Percentiles rank a stretch among this genome's conserved stretches.
These are phyloP conservation scores for Bombylius major DNA, from an alignment of 2,888 invertebrate genomes.

Conservation along the genomic window DNA sequence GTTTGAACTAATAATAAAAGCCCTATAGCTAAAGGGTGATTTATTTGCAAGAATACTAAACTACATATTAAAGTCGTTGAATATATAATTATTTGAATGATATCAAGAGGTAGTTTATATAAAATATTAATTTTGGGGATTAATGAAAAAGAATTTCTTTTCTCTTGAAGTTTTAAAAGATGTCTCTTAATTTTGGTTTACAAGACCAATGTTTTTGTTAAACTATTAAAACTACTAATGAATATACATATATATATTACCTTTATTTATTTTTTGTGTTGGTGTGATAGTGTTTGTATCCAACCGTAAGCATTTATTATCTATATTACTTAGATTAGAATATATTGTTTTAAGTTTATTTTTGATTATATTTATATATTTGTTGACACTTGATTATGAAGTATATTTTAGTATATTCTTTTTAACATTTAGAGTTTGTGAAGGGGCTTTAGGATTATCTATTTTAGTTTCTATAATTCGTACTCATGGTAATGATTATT, in stretches of 20 bases:
- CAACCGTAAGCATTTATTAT: slow-evolving; percentile 46
- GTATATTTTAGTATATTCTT: slow-evolving; percentile 46
- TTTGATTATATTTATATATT: slow-evolving; percentile 40
- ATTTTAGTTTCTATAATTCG: slow-evolving; percentile 50
- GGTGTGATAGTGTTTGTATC: slow-evolving; percentile 42
- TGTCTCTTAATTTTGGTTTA: slow-evolving; percentile 47
- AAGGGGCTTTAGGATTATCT: slow-evolving; percentile 48
- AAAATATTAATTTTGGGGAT: slow-evolving; percentile 61
- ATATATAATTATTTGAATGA: slow-evolving; percentile 24
- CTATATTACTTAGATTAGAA: slow-evolving; percentile 47
- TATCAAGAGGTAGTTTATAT: slow-evolving; percentile 49
- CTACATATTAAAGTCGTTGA: slow-evolving; percentile 27
- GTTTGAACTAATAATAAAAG: slow-evolving; percentile 43
- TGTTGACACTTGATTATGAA: slow-evolving; percentile 38
- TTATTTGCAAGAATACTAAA: slow-evolving; percentile 35
- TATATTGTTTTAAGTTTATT: slow-evolving; percentile 46
- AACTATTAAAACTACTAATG: slow-evolving; percentile 52
- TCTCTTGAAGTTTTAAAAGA: slow-evolving; percentile 50
- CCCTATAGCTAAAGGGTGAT: slow-evolving; percentile 43
- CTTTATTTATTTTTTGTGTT: slow-evolving; percentile 40
- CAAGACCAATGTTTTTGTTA: slow-evolving; percentile 55
- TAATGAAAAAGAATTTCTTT: slow-evolving; percentile 45
- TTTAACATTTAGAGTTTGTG: slow-evolving; percentile 52
- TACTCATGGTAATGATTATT: slow-evolving; percentile 50
- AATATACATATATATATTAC: slow-evolving; percentile 36